These are phyloP conservation scores for Lepilemur ruficaudatus DNA, from an alignment of 2,797 vertebrate genomes.

Conservation along the genomic window DNA sequence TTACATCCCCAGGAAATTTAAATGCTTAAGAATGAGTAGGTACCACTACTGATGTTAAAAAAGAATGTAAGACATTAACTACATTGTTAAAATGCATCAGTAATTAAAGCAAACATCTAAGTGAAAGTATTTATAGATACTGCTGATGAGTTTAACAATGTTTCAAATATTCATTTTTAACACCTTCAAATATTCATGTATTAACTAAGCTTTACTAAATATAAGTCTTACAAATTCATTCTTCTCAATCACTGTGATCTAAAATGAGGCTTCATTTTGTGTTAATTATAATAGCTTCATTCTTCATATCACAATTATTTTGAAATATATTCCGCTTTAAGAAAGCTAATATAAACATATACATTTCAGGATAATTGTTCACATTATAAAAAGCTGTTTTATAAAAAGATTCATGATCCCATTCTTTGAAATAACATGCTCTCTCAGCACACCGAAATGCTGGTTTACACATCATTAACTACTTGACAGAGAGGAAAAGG, in stretches of 20 bases:
- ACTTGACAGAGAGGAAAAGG: slow-evolving; percentile 51
- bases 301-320: slow-evolving; percentile 23
- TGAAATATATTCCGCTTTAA: slow-evolving; percentile 21
- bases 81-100: slow-evolving; percentile 36
- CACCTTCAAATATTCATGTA: neutral
- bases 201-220: slow-evolving; percentile 40
- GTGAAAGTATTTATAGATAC: slow-evolving; percentile 18
- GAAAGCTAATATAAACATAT: neutral
- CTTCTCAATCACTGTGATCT: slow-evolving; percentile 2
- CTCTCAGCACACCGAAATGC: slow-evolving; percentile 51
- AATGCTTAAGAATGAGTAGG: neutral
- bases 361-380: slow-evolving; percentile 41
- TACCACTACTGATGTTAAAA: neutral
- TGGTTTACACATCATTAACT: slow-evolving; percentile 61
- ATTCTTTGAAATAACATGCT: slow-evolving; percentile 63
- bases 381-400: slow-evolving; percentile 43
- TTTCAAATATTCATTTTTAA: slow-evolving; percentile 48
- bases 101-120: slow-evolving; percentile 24
- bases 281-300: neutral
- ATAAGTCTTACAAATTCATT: slow-evolving; percentile 19
- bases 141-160: neutral
- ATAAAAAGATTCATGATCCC: slow-evolving; percentile 43
- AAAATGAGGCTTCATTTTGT: neutral
- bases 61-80: neutral
- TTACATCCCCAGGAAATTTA: neutral